Base-by-base conservation (phyloP, 2,797 vertebrate species). In the Fringilla coelebs region DNA sequence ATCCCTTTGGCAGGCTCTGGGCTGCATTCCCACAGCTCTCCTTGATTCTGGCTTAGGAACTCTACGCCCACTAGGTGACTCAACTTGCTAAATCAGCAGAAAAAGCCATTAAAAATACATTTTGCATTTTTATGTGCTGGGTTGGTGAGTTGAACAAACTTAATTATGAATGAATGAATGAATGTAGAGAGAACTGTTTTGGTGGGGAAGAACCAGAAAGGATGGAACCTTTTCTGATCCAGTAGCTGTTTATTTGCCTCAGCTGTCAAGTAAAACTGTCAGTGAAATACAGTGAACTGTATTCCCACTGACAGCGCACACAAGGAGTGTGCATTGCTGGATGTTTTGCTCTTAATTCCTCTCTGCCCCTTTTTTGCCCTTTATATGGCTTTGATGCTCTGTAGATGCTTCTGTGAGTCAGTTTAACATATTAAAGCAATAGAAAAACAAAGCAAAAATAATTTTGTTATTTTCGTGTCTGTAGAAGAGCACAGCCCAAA, bases 301-400 rank as follows among this genome's bases (percentile, higher is more conserved):
- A n/a, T n/a, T n/a, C n/a, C n/a, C n/a, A n/a, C n/a, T n/a, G n/a
- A n/a, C n/a, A n/a, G n/a, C n/a, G n/a, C n/a, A n/a, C n/a, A n/a
- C n/a, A n/a, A 22, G n/a, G n/a, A 43, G 28, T 9, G 1, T 17
- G 2, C 18, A 7, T 6, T 63, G 36, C 25, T 7, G 0, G 19
- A 4, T 32, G 7, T n/a, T 80, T 86, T 75, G 41, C 22, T 63
- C 14, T 32, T 61, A 46, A 29, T 52, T 76, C 11, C 9, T 57
- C 26, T 65, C 41, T 92, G n/a, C 11, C 41, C 22, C 29, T 25
- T 80, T 61, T 38, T 58, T 32, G 26, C 61, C 31, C 20, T 19
- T 45, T 67, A 26, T 10, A 7, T 55, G 25, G 9, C 74, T 63
- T 18, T 32, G 36, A 17, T 71, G 70, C 36, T 74, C 49, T 10